Base-by-base conservation (phyloP, 2,113 vertebrate species). In the Cyprinodon tularosa region DNA sequence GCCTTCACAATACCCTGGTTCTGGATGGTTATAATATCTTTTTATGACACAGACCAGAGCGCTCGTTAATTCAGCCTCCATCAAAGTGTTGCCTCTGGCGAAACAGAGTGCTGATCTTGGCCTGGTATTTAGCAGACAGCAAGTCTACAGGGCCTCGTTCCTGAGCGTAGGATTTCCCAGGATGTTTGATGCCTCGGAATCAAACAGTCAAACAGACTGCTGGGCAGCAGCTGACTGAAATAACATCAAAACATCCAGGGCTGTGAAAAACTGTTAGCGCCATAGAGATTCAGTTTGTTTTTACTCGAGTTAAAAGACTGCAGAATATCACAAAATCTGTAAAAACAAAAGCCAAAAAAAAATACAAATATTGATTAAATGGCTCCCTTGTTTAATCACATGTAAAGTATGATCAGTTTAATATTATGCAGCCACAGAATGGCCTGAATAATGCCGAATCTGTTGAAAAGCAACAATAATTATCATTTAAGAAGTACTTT, bases 1-100 rank as follows among this genome's bases (percentile, higher is more conserved):
- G 42, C 9, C 50, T 53, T 20, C 20, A 53, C 50, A 53, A 20
- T 53, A 53, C n/a, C 4, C n/a, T 57, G 48, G 48, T 50, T 53
- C 8, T 20, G 20, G 50, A 20, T 20, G 17, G 17, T n/a, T 57
- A 20, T n/a, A n/a, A 1, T 57, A 57, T n/a, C 17, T 57, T 57
- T 57, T 57, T n/a, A 57, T 57, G 5, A 42, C 4, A n/a, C 20
- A n/a, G 5, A 57, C 65, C 40, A 47, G 44, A 63, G 59, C 37
- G n/a, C 22, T 37, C 63, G 42, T 4, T 53, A 38, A 69, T 5
- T 76, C 44, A 62, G 42, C 50, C 45, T 61, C 74, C 60, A 42
- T 76, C 60, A 69, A 69, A 76, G 59, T 39, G 44, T 15, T 48
- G 20, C 65, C 66, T 40, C n/a, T 37, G 40, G 45, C 10, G 22